These are phyloP conservation scores for Eutolmus rufibarbis DNA, from an alignment of 2,888 invertebrate genomes.

Conservation along the genomic window DNA sequence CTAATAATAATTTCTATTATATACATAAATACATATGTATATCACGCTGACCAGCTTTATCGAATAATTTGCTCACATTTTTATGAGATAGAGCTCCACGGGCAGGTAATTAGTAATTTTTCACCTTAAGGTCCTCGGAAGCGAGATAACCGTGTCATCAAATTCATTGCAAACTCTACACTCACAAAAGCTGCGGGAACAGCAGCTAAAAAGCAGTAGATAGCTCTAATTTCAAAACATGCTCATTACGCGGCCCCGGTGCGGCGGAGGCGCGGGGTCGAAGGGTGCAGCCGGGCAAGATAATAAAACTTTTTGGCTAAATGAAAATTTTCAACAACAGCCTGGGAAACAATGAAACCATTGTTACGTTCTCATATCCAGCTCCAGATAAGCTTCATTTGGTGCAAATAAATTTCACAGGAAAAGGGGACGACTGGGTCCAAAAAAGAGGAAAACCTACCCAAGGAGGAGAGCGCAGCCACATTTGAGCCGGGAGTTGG, in stretches of 20 bases:
- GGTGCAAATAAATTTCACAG: constrained; percentile 43
- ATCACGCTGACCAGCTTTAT: not conserved
- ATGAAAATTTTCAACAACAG: constrained; percentile 45
- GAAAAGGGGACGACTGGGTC: not conserved
- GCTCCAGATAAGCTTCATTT: constrained; percentile 45
- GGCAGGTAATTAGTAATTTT: constrained; percentile 33
- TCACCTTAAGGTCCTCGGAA: constrained; percentile 20
- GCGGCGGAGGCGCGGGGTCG: not conserved
- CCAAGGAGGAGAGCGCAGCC: not conserved
- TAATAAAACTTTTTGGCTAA: constrained; percentile 45
- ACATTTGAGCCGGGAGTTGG: not conserved
- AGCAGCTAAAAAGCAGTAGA: constrained; percentile 22
- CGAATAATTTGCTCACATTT: not conserved
- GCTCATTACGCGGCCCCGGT: constrained; percentile 35
- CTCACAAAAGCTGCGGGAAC: constrained; percentile 13
- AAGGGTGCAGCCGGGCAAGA: constrained; percentile 33
- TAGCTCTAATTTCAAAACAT: constrained; percentile 43
- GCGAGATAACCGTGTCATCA: constrained; percentile 36
- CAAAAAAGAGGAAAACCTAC: constrained; percentile 32
- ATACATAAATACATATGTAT: too few relatives aligned
- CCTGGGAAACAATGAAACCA: constrained; percentile 42
- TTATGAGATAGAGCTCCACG: not conserved
- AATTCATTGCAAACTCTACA: constrained; percentile 8
- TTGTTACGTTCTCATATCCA: constrained; percentile 34
- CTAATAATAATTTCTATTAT: not conserved